Base-by-base conservation (phyloP, 2,113 vertebrate genomes). In the Cyanocitta stelleri region DNA sequence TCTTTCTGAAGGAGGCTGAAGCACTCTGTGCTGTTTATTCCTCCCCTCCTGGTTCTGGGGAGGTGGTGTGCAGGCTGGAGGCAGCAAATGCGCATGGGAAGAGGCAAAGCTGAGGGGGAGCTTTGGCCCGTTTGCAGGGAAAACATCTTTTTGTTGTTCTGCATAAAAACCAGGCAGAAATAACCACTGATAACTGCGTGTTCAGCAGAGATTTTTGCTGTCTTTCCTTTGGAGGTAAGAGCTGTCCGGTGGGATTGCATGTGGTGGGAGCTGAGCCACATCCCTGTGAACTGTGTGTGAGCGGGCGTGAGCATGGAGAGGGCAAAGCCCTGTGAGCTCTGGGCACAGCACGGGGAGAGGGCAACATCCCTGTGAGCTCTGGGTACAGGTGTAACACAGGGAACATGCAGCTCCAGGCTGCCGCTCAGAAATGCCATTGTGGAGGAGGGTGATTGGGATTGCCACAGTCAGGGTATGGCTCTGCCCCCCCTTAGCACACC, bases 81-180 rank as follows among this genome's bases (percentile, higher is more conserved):
- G 74, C 89, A 84, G 91, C 63, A 49, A 61, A 69, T 15, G 76
- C 5, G 6, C 84, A 33, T 13, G 87, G 86, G 68, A 89, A 89
- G 87, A 89, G 63, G 76, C 64, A 39, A 62, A 72, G 89, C 91
- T 78, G 95, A 87, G 92, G 61, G 48, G 77, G 92, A 84, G 79
- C 89, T 84, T 93, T 5, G 23, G 33, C 87, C 95, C 0, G 0
- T 51, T 61, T 10, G 11, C 83, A 77, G 48, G 59, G 83, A 58
- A 69, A 73, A n/a, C 49, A 26, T 52, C 20, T 37, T 43, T 67
- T 21, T 48, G 55, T 44, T 44, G 11, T 51, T 83, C 69, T 4
- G 3, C 8, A 0, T 77, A 10, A 77, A 80, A 91, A 0, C 3
- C 39, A 23, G 64, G 79, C 88, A 86, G 94, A 39, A 85, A 66